phyloP scores from a whole-genome alignment of 2,797 vertebrate species.

The Lophotriccus pileatus region DNA sequence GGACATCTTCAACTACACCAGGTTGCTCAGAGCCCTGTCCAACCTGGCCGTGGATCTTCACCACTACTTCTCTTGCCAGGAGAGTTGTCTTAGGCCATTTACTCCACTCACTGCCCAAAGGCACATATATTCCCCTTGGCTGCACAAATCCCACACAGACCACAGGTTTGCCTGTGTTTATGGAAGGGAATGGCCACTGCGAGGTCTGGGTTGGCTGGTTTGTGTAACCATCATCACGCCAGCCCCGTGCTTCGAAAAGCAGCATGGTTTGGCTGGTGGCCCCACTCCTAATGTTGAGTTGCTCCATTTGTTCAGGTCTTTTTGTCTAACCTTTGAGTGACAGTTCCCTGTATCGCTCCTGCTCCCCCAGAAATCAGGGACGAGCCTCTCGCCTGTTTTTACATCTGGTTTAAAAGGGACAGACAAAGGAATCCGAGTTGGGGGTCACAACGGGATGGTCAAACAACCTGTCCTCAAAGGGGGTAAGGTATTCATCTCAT shows the following conservation, averaged over 20 bases:
- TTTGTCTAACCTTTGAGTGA: neutral
- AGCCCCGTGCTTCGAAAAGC: neutral
- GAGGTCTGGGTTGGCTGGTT: neutral
- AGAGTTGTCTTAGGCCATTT: neutral
- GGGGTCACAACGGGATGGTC: neutral
- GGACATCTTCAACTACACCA: neutral
- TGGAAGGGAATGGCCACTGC: accelerated
- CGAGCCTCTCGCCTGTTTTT: neutral
- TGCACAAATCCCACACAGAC: neutral
- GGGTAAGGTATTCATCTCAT: neutral
- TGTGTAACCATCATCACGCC: neutral
- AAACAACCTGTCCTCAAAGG: neutral
- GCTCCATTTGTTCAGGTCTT: neutral
- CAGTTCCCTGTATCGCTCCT: accelerated
- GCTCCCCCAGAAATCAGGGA: neutral
- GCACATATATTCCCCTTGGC: neutral
- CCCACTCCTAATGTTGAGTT: neutral
- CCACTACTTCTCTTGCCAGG: neutral
- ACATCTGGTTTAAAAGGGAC: neutral
- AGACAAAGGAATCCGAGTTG: neutral
- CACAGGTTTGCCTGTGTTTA: neutral
- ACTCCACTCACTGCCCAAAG: neutral
- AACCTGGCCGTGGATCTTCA: neutral
- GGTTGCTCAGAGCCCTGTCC: neutral
- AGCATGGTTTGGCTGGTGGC: neutral